phyloP scores from a whole-genome alignment of 1,140 invertebrate genomes.

The Anthonomus grandis region DNA sequence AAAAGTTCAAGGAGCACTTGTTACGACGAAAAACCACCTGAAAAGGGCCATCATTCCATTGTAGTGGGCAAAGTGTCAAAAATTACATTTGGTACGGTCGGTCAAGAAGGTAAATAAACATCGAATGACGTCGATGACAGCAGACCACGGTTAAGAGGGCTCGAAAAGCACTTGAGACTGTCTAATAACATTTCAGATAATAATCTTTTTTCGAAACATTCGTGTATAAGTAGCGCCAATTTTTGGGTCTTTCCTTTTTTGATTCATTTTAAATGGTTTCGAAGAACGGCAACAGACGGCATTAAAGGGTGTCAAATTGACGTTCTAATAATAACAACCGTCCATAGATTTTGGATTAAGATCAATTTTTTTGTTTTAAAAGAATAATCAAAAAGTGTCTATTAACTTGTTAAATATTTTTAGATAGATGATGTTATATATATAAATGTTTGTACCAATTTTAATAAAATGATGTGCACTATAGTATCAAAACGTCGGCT shows the following conservation, averaged over 20 bases:
- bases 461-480: too few species aligned
- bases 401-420: too few species aligned
- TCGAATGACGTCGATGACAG: slow-evolving; percentile 26
- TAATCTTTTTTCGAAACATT: slow-evolving; percentile 29
- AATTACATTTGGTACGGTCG: slow-evolving; percentile 30
- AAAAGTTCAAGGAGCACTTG: slow-evolving; percentile 18
- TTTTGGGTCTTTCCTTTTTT: slow-evolving; percentile 22
- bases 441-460: too few species aligned
- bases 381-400: too few species aligned
- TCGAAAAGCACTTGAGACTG: slow-evolving; percentile 33
- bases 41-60: slow-evolving; percentile 19
- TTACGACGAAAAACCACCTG: slow-evolving; percentile 15
- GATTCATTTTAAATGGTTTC: slow-evolving; percentile 31
- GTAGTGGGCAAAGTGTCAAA: slow-evolving; percentile 29
- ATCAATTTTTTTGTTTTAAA: too few species aligned
- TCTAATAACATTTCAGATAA: slow-evolving; percentile 35
- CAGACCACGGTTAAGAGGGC: slow-evolving; percentile 25
- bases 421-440: too few species aligned
- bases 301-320: slow-evolving; percentile 16
- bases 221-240: slow-evolving; percentile 30
- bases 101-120: slow-evolving; percentile 34
- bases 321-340: too few species aligned
- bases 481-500: too few species aligned
- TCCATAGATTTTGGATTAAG: too few species aligned
- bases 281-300: slow-evolving; percentile 15